phyloP scores from a whole-genome alignment of 1,140 invertebrate species.

The Batillaria attramentaria region DNA sequence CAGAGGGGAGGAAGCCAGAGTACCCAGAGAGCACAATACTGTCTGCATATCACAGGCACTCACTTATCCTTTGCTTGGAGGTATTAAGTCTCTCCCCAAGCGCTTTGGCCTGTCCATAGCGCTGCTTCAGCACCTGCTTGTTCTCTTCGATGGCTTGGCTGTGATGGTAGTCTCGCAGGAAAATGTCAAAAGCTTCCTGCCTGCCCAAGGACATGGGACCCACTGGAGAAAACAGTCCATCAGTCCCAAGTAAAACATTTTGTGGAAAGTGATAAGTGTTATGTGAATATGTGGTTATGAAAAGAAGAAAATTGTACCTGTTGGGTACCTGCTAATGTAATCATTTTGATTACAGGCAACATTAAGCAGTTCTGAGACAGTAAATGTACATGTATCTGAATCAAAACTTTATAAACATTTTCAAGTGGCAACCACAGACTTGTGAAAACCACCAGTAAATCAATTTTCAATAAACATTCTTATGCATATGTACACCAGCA shows the following conservation, averaged over 20 bases:
- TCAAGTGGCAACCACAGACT: no score
- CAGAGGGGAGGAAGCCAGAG: not conserved
- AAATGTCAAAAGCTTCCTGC: slow-evolving; percentile 72
- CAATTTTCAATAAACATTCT: no score
- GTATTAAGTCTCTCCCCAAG: slow-evolving; percentile 68
- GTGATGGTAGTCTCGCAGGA: slow-evolving; percentile 67
- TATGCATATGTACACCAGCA: no score
- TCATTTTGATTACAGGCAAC: no score
- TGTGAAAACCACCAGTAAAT: no score
- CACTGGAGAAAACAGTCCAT: no score
- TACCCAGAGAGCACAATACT: not conserved
- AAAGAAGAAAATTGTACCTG: no score
- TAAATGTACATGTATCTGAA: no score
- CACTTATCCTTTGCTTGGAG: slow-evolving; percentile 67
- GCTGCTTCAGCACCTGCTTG: slow-evolving; percentile 64
- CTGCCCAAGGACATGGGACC: slow-evolving; percentile 70
- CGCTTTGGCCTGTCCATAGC: slow-evolving; percentile 68
- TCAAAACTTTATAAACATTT: no score
- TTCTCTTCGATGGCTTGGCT: slow-evolving; percentile 67
- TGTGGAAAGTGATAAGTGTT: slow-evolving; percentile 8
- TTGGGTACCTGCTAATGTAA: no score
- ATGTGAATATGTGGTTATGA: not conserved
- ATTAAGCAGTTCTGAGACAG: no score
- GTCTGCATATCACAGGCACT: slow-evolving; percentile 37
- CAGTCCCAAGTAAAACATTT: slow-evolving; percentile 9